Base-by-base conservation (phyloP, 2,113 vertebrate genomes). In the Trogon surrucura region DNA sequence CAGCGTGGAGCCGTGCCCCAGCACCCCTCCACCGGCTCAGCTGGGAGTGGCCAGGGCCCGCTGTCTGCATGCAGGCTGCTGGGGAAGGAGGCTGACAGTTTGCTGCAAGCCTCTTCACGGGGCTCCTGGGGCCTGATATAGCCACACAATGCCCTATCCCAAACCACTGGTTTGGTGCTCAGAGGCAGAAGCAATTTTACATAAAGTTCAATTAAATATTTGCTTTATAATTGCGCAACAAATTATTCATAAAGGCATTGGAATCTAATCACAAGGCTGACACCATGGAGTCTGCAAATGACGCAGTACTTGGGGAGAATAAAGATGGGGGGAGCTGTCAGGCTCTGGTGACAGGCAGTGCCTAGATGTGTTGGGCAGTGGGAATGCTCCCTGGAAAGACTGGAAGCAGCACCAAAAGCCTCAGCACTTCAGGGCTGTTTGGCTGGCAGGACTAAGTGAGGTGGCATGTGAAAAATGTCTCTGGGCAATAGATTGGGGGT, bases 131-230 rank as follows among this genome's bases (percentile, higher is more conserved):
- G n/a, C 71, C 71, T 13, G 0, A 4, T 4, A 10, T 48, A 87
- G 62, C 58, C 78, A 32, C 16, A 27, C 4, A 0, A 26, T 0
- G 1, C 75, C 66, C 82, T 77, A 20, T 80, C 92, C 91, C 74
- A 58, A 96, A 88, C 67, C 66, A 25, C 67, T 26, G 47, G 60
- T 64, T 94, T 65, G 9, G 61, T 29, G 69, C 91, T 92, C 70
- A 79, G 80, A 91, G 58, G 90, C 95, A 94, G 93, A 96, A 93
- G 94, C 91, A 96, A 93, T 97, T 96, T 96, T 95, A 91, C 94
- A 94, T 96, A 61, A 97, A 95, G 96, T 95, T 96, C 94, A 97
- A 97, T 97, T 96, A 97, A 97, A 97, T 97, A 97, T 97, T 97
- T 97, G 94, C 95, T 97, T 97, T 97, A 92, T 97, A 97, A 97